Conservation (phyloP, 30 jellyfish, hydroid and myxozoan genomes). For the Hydractinia echinata region DNA sequence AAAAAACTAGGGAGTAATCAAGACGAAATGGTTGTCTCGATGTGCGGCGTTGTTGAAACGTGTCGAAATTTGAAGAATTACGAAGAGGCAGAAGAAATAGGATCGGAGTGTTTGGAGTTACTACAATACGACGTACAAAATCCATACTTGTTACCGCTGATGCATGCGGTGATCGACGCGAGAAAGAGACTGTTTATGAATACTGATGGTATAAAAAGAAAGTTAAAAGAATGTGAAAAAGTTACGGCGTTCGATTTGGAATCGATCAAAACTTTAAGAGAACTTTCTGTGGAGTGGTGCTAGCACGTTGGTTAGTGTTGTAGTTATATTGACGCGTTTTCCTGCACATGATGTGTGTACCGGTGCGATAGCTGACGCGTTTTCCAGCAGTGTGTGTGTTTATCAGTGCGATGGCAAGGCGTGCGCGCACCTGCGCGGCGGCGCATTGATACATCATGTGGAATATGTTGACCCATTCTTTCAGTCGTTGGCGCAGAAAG, state of each 20-base stretch:
- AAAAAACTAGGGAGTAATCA: constrained; percentile 45
- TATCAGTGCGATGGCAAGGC: too few relatives aligned
- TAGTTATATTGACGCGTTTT: too few relatives aligned
- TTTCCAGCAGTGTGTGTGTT: too few relatives aligned
- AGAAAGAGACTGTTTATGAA: constrained; percentile 50
- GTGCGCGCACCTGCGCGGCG: too few relatives aligned
- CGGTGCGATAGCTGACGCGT: too few relatives aligned
- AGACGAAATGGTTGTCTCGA: constrained; percentile 43
- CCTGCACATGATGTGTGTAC: too few relatives aligned
- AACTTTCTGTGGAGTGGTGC: constrained; percentile 55
- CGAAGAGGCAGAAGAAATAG: constrained; percentile 58
- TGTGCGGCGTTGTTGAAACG: constrained; percentile 76
- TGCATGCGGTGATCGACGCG: constrained; percentile 56
- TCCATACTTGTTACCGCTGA: constrained; percentile 57
- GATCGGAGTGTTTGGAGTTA: constrained; percentile 66
- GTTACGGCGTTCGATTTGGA: constrained; percentile 45
- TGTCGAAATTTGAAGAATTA: constrained; percentile 45
- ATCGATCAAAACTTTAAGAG: constrained; percentile 56
- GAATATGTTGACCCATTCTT: too few relatives aligned
- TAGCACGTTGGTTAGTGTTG: constrained; percentile 4
- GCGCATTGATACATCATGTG: too few relatives aligned
- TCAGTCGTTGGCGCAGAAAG: too few relatives aligned
- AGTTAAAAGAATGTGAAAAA: constrained; percentile 42
- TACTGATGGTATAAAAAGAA: constrained; percentile 29
- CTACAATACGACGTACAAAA: constrained; percentile 46